Evolutionary conservation across 2,888 invertebrate species (phyloP).

Genomic region (Drosophila fulvimacula): DNA sequence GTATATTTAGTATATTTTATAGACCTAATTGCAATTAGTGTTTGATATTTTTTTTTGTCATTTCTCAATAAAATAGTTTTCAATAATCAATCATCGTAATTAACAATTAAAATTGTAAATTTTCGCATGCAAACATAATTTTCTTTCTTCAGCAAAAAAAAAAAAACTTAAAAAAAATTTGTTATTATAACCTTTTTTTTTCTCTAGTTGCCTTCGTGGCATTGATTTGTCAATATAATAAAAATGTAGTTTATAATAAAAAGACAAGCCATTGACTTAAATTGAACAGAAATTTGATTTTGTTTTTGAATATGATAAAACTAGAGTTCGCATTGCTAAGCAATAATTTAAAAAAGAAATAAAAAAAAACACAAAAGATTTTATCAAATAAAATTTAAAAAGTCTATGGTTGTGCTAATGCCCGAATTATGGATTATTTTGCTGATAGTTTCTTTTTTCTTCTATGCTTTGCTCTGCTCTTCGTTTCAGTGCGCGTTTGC

Average conservation of each 20-base stretch:
- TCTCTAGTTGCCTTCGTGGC: conserved; percentile 56
- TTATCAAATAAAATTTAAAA: conserved; percentile 43
- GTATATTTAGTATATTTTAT: conserved; percentile 18
- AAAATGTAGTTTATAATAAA: conserved; percentile 35
- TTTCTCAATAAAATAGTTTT: conserved; percentile 42
- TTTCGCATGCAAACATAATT: conserved; percentile 51
- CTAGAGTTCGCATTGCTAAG: conserved; percentile 37
- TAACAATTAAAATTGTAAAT: conserved; percentile 18
- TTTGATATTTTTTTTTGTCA: conserved; percentile 40
- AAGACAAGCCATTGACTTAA: conserved; percentile 23
- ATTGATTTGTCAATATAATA: conserved; percentile 54
- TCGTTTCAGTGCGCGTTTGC: conserved; percentile 28
- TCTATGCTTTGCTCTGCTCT: conserved; percentile 15
- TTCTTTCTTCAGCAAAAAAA: conserved; percentile 2
- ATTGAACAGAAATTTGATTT: conserved; percentile 33
- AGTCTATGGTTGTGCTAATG: conserved; percentile 48
- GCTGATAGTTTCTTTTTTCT: conserved; percentile 14
- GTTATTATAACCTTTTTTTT: conserved; percentile 23
- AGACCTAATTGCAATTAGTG: conserved; percentile 46
- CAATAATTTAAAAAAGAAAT: conserved; percentile 6
- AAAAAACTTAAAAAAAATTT: conserved; percentile 27
- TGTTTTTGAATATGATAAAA: conserved; percentile 24
- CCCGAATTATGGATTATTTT: conserved; percentile 14
- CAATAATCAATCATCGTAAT: conserved; percentile 10
- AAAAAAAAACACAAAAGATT: neutral